Percentiles rank a stretch among this genome's conserved stretches.
phyloP scores from a whole-genome alignment of 2,113 vertebrate species.

The Narcine bancroftii region DNA sequence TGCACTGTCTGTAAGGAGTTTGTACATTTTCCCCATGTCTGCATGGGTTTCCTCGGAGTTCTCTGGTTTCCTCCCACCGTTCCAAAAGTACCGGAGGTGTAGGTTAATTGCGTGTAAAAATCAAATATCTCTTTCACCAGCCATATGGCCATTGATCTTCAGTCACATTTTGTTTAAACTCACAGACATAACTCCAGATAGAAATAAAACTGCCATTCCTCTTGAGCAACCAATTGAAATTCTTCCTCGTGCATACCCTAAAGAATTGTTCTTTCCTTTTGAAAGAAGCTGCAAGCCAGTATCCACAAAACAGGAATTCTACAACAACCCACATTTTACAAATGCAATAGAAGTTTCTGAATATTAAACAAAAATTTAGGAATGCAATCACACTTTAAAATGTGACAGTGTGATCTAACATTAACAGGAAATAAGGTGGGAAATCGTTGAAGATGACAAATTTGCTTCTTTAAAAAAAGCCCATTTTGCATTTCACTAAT shows the following conservation, averaged over 20 bases:
- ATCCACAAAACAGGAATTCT: neutral
- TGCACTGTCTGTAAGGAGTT: too few species aligned
- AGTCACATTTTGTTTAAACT: constrained; percentile 5
- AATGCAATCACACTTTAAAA: neutral
- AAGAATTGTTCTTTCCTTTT: neutral
- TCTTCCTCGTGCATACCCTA: neutral
- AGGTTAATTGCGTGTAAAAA: too few species aligned
- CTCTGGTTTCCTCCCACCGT: too few species aligned
- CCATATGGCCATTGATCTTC: constrained; percentile 25
- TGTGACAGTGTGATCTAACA: constrained; percentile 15
- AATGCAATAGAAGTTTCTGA: neutral
- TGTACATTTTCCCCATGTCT: too few species aligned
- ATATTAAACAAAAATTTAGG: neutral
- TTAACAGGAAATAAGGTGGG: neutral
- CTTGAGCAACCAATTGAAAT: constrained; percentile 9
- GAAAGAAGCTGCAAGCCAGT: neutral
- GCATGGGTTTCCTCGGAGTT: too few species aligned
- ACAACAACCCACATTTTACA: neutral
- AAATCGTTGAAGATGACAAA: constrained; percentile 28
- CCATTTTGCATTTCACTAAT: constrained; percentile 31
- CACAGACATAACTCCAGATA: neutral
- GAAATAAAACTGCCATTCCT: constrained; percentile 6
- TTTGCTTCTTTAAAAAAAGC: neutral
- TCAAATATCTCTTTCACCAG: constrained; percentile 11
- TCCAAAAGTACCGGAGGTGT: too few species aligned